phyloP scores from a whole-genome alignment of 2,113 vertebrate genomes.

The Corythaeola cristata region DNA sequence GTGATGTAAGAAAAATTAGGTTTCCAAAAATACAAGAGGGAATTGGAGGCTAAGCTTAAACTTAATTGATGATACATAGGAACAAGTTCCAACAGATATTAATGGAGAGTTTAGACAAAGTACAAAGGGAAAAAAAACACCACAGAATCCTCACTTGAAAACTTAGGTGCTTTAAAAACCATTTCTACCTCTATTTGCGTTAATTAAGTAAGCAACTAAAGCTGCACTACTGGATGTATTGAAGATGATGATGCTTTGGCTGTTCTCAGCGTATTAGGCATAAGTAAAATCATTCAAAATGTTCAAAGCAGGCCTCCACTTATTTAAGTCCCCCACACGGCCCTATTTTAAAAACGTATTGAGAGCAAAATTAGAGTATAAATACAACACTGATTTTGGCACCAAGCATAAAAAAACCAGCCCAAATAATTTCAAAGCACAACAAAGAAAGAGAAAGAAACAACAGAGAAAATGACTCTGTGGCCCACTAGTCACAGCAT shows the following conservation, averaged over 20 bases:
- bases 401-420: not conserved
- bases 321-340: not conserved
- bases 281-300: not conserved
- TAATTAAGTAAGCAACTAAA: not conserved
- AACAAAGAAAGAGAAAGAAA: not conserved
- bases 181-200: not conserved
- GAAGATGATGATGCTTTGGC: not conserved
- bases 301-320: not conserved
- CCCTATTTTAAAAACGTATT: conserved; percentile 4
- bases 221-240: not conserved
- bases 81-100: not conserved
- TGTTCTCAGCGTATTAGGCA: not conserved
- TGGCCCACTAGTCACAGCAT: not conserved
- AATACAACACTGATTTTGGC: not conserved
- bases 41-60: not conserved
- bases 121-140: not conserved
- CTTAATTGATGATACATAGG: not conserved
- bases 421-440: not conserved
- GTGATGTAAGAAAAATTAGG: not conserved
- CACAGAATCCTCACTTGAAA: not conserved
- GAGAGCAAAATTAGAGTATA: not conserved
- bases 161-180: not conserved
- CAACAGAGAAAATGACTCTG: not conserved
- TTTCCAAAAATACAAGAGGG: not conserved
- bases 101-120: not conserved